Base-by-base conservation (phyloP, 2,888 invertebrate genomes). In the Pegoplata infirma region DNA sequence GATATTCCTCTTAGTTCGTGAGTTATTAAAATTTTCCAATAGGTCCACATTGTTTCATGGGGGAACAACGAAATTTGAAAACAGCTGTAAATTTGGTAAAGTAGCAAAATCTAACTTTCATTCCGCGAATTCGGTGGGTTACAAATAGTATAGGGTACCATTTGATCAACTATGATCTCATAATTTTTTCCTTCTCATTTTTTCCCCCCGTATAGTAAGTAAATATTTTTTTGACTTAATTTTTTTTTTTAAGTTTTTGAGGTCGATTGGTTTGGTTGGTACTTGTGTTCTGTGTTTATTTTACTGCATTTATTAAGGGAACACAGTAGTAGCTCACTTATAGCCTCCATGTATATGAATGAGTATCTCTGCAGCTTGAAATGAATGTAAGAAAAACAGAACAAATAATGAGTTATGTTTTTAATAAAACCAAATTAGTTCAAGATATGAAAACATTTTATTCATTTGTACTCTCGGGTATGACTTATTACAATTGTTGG, bases 361-460 rank as follows among this genome's bases (percentile, higher is more conserved):
- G 2, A 40, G 36, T 40, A 40, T 40, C 36, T 40, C 36, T 40
- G 36, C 36, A 40, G 36, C 36, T 40, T n/a, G n/a, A 40, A 40
- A 25, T 6, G 6, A 25, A 25, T 6, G 6, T 5, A 25, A 25
- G 6, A 25, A 25, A 25, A n/a, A 40, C 5, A 63, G 8, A 49
- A 53, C 49, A 69, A 69, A 76, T 63, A 68, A 51, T 69, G 64
- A 51, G 21, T 58, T 51, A n/a, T 58, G 21, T 59, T 49, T 51
- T 56, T 67, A 61, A 63, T 67, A 61, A 72, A 56, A 49, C 55
- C 44, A 73, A 78, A 78, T 69, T 74, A 78, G 68, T 73, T 69
- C 53, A 69, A 47, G 73, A 69, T 69, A 78, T 74, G 53, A 78
- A 78, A 74, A 69, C 44, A 58, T 66, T 66, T 19, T 36, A 28